Evolutionary conservation across 2,113 vertebrate genomes (phyloP), one percentile per base, ranked within the genome.

Genomic region (Limnothrissa miodon): DNA sequence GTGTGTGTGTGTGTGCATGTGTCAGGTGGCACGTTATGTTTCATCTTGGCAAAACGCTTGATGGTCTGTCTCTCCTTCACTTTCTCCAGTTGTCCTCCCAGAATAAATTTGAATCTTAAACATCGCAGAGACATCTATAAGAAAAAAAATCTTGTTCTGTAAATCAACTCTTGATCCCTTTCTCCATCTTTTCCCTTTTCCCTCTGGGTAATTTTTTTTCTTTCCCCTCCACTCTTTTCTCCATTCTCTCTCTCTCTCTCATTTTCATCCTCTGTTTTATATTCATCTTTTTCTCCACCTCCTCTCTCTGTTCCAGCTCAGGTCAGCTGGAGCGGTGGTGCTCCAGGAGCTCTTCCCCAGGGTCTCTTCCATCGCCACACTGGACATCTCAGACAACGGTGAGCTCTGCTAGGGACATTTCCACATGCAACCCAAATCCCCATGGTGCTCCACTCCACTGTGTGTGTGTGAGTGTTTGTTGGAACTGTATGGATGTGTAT

Each of bases 311-410:
- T 78, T 44, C 0, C 89, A 97, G 96, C 94, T 97, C 56, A 93
- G 95, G 79, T 94, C 95, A 59, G 92, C 93, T 10, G 96, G 96
- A 87, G 96, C 95, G 45, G 93, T 94, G 83, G 93, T 96, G 80
- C 93, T 97, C 86, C 96, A 96, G 89, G 96, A 97, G 84, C 92
- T 96, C 85, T 90, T 97, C 87, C 93, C 94, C 79, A 89, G 95
- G 59, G 94, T 96, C 66, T 94, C 92, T 78, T 95, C 95, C 56
- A 90, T 97, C 45, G 94, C 89, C 80, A 96, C 95, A 78, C 92
- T 97, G 48, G 96, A 97, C 84, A 92, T 97, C 84, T 96, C 96
- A 0, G 96, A 97, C 90, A 97, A 97, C 15, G 95, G 96, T 97
- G 82, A 93, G 81, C 29, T 42, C 66, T 56, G 80, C 56, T 56